These are phyloP conservation scores for Platynereis dumerilii DNA, from an alignment of 2,888 invertebrate species.

Conservation along the genomic window DNA sequence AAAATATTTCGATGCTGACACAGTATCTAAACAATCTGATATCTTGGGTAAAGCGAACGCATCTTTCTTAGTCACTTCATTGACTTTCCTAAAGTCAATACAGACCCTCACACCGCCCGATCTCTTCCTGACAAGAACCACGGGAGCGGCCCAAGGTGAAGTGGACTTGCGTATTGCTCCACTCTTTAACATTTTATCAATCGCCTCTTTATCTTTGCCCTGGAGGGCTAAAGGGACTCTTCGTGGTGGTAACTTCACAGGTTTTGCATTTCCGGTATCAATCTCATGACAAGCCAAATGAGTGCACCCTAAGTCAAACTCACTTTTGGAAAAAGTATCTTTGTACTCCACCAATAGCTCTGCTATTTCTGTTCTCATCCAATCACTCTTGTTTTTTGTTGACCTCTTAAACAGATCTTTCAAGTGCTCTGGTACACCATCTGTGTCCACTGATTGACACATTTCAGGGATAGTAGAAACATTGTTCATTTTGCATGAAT, in stretches of 20 bases:
- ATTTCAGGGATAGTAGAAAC: too few relatives aligned
- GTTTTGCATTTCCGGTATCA: constrained; percentile 4
- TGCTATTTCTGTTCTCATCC: not conserved
- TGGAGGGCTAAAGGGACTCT: not conserved
- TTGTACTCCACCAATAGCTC: not conserved
- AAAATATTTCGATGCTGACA: constrained; percentile 32
- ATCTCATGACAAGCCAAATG: not conserved
- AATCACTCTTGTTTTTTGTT: not conserved
- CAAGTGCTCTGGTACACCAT: not conserved
- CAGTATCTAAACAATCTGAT: constrained; percentile 21
- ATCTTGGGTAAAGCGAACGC: constrained; percentile 33
- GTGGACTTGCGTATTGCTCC: not conserved
- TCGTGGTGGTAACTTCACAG: constrained; percentile 7
- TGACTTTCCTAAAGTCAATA: constrained; percentile 36
- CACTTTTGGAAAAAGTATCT: constrained; percentile 1
- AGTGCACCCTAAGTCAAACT: constrained; percentile 5
- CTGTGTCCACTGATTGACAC: too few relatives aligned
- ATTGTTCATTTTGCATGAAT: too few relatives aligned
- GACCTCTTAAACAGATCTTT: not conserved
- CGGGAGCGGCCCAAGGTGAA: constrained; percentile 9
- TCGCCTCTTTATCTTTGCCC: not conserved
- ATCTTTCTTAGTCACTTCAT: constrained; percentile 25
- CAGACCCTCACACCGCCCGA: constrained; percentile 34
- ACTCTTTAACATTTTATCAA: not conserved
- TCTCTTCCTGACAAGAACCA: constrained; percentile 5